Base-by-base conservation (phyloP, 2,797 vertebrate species). In the Picus viridis region DNA sequence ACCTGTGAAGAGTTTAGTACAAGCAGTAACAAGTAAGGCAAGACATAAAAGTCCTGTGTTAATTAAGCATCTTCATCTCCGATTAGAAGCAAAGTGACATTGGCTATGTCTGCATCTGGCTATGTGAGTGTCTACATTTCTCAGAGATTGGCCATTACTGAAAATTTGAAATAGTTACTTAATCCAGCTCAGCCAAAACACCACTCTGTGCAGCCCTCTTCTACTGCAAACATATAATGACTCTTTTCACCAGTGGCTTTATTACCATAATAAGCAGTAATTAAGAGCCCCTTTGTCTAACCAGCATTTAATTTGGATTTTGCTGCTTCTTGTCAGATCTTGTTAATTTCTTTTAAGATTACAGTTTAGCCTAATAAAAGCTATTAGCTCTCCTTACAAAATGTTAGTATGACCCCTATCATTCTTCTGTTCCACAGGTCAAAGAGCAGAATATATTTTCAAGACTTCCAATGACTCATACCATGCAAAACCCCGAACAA, bases 201-300 rank as follows among this genome's bases (percentile, higher is more conserved):
- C 12, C 17, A 51, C 12, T 8, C n/a, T 7, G 2, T 13, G 2
- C 4, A 47, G 13, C 7, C 3, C 19, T 9, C 80, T 47, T 12
- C 4, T 30, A 11, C 34, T 19, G 11, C 29, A 88, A 53, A 34
- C 6, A 4, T 24, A 17, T 73, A 73, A 94, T 8, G 11, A 63
- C 1, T 56, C 4, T 88, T 69, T 54, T 30, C 41, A 73, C 53
- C 24, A 49, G 43, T 69, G 34, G 34, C 6, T 30, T 67, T 79
- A 49, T 84, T 93, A 86, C 75, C 47, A 73, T 67, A 90, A 76
- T 84, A 68, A 82, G 3, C 17, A 70, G 19, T 79, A 82, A 90
- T 88, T 82, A 93, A 76, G 12, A 90, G 3, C 32, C 82, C 36
- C 39, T 88, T 32, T 76, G 29, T 61, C 43, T 73, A 82, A 79